Evolutionary conservation across 2,797 vertebrate genomes (phyloP).

Genomic region (Coilia nasus): DNA sequence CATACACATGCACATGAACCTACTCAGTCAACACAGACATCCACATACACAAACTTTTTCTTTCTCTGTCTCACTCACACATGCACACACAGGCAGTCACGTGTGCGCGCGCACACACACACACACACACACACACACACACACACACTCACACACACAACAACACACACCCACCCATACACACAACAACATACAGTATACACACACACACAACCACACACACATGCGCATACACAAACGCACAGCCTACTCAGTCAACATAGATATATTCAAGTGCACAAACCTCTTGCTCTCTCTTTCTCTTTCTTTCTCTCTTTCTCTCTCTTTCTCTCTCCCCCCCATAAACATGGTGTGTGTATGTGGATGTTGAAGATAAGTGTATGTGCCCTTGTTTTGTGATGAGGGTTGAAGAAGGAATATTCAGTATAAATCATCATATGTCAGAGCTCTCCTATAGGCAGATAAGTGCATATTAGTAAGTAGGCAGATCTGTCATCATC

Average conservation of each 20-base stretch:
- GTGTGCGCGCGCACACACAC: no score
- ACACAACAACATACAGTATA: background rate
- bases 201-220: background rate
- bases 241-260: conserved; percentile 3
- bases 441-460: conserved; percentile 74
- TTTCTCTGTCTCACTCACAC: no score
- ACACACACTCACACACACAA: no score
- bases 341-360: background rate
- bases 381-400: conserved; percentile 41
- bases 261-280: background rate
- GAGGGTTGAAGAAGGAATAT: conserved; percentile 16
- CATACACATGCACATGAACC: background rate
- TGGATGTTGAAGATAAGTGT: conserved; percentile 62
- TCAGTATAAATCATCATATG: conserved; percentile 72
- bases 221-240: background rate
- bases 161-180: background rate
- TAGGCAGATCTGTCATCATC: conserved; percentile 70
- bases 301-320: background rate
- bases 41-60: no score
- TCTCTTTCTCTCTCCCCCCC: background rate
- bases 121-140: no score
- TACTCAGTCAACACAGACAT: no score
- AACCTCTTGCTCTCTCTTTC: background rate
- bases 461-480: conserved; percentile 77
- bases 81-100: no score